Evolutionary conservation across 2,113 vertebrate species (phyloP).

Genomic region (Kryptolebias marmoratus): DNA sequence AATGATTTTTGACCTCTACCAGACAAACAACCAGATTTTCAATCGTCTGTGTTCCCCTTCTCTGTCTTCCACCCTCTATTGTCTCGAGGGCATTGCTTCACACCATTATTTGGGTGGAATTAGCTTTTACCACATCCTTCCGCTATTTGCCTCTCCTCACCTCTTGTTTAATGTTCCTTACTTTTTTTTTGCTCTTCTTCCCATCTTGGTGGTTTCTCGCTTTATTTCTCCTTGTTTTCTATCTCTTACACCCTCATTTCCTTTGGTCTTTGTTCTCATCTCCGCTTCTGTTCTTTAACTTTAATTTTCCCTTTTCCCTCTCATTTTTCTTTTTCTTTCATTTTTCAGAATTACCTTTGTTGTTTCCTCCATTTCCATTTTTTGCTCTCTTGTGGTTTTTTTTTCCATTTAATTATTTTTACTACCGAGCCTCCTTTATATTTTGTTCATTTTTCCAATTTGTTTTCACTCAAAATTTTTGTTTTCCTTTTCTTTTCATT

Average conservation of each 20-base stretch:
- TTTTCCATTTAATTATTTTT: not conserved
- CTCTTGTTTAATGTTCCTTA: slow-evolving; percentile 33
- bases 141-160: slow-evolving; percentile 26
- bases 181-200: not conserved
- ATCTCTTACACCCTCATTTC: not conserved
- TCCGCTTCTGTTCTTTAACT: not conserved
- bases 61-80: slow-evolving; percentile 28
- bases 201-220: not conserved
- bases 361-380: not conserved
- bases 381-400: not conserved
- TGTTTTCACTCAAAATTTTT: no score
- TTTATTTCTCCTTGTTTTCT: not conserved
- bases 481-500: not conserved
- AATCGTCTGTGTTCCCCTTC: slow-evolving; percentile 47
- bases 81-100: slow-evolving; percentile 50
- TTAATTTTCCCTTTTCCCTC: not conserved
- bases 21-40: slow-evolving; percentile 64
- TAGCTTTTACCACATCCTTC: slow-evolving; percentile 56
- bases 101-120: slow-evolving; percentile 63
- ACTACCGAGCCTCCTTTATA: not conserved
- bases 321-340: not conserved
- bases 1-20: slow-evolving; percentile 69
- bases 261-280: not conserved
- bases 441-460: not conserved
- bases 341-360: not conserved